Base-by-base conservation (phyloP, 1,140 invertebrate genomes). In the Euura saliciscinereae region DNA sequence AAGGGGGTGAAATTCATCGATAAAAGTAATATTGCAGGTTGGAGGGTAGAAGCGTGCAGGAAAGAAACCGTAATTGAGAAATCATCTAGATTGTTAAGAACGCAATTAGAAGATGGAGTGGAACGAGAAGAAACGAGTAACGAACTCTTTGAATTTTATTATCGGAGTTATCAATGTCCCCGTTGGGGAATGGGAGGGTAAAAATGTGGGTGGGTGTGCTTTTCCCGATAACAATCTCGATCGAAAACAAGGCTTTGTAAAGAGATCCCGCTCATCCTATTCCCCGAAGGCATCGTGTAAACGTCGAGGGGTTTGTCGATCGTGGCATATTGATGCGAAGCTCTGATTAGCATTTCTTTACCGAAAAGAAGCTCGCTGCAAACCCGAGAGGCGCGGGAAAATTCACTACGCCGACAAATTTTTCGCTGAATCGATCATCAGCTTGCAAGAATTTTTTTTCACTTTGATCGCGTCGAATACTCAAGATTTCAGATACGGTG, bases 321-420 rank as follows among this genome's bases (percentile, higher is more conserved):
- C 7, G 8, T 67, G 66, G 66, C 66, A 67, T 67, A 67, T 67
- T 67, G 66, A 67, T 67, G 11, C 10, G 42, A 44, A 42, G 66
- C 8, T 67, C 28, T 67, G 66, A 67, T 67, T 67, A 67, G 66
- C 66, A 67, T 67, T 67, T 67, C 59, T 13, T 13, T 42, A 44
- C 3, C 28, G 28, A 44, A 67, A 8, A 10, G 66, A 64, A 64
- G 59, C 8, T 10, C 13, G 59, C 13, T 64, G 8, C 13, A 13
- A 13, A 13, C 13, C 8, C 51, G 51, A 44, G 28, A 67, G 8
- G 66, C 10, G 8, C 28, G 8, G 66, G 4, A 6, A 28, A 44
- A 67, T 44, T 67, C 66, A 67, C 8, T 8, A 67, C 11, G 66
- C 43, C 28, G 8, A 28, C 43, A 3, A 42, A 42, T 13, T 67